phyloP scores from a whole-genome alignment of 2,797 vertebrate genomes.

The Triplophysa yarkandensis region DNA sequence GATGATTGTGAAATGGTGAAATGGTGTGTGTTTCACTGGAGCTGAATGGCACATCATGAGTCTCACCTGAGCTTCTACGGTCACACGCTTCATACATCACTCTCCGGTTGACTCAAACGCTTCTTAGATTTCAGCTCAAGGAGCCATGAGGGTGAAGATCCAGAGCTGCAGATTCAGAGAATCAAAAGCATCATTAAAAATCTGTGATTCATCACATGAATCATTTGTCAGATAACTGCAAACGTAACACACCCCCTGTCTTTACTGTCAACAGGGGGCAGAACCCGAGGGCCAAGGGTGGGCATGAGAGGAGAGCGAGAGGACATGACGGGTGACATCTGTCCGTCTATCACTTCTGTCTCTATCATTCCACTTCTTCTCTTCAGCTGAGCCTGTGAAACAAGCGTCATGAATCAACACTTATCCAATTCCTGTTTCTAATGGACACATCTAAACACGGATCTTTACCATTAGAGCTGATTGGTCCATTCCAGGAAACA shows the following conservation, averaged over 20 bases:
- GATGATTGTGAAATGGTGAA: no score
- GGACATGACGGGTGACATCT: constrained; percentile 62
- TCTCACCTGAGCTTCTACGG: not conserved
- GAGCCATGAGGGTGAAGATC: constrained; percentile 85
- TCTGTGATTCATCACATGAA: not conserved
- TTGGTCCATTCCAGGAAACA: constrained; percentile 83
- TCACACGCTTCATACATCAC: constrained; percentile 69
- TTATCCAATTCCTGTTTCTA: no score
- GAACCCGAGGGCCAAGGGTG: constrained; percentile 72
- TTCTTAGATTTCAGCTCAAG: constrained; percentile 90
- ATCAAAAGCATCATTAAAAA: no score
- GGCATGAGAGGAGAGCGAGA: constrained; percentile 73
- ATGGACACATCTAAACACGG: no score
- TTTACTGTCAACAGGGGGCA: constrained; percentile 74
- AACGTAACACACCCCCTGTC: constrained; percentile 77
- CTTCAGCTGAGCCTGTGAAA: constrained; percentile 81
- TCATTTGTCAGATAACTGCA: not conserved
- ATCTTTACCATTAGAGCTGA: constrained; percentile 79
- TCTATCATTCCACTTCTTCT: constrained; percentile 69
- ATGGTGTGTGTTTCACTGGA: constrained; percentile 3
- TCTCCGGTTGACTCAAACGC: constrained; percentile 83
- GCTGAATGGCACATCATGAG: not conserved
- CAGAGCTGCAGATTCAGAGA: constrained; percentile 59
- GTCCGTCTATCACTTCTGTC: constrained; percentile 47
- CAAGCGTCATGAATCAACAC: not conserved